Conservation (phyloP, 2,888 invertebrate genomes). For the Agriopis leucophaearia region DNA sequence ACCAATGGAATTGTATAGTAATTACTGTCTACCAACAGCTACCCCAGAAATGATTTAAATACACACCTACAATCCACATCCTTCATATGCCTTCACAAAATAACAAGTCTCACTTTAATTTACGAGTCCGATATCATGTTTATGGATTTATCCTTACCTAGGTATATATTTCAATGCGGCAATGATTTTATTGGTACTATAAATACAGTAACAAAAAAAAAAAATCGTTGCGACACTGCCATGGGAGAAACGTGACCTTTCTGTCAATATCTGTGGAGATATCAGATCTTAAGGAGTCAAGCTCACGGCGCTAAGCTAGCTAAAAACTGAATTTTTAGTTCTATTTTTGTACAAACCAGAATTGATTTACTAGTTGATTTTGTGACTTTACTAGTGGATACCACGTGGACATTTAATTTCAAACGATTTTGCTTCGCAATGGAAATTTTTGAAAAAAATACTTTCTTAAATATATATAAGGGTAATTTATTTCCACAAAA, state of each 20-base stretch:
- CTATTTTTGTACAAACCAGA: not conserved
- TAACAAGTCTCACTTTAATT: conserved; percentile 41
- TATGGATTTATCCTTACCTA: conserved; percentile 37
- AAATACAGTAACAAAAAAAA: conserved; percentile 47
- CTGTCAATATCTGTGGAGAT: conserved; percentile 41
- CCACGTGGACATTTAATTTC: too few relatives aligned
- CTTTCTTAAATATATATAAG: too few relatives aligned
- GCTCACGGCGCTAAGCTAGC: not conserved
- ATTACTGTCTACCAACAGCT: conserved; percentile 13
- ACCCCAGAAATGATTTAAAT: conserved; percentile 19
- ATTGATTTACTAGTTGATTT: too few relatives aligned
- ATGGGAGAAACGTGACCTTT: conserved; percentile 60
- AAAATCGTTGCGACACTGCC: conserved; percentile 43
- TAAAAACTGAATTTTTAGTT: not conserved
- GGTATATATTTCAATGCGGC: conserved; percentile 34
- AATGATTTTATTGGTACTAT: conserved; percentile 52
- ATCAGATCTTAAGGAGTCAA: conserved; percentile 21
- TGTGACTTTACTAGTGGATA: too few relatives aligned
- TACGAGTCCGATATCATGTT: conserved; percentile 41
- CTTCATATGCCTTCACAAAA: conserved; percentile 25
- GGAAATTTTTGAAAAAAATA: too few relatives aligned
- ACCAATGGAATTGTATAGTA: conserved; percentile 1
- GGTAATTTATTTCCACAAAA: too few relatives aligned
- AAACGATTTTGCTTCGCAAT: too few relatives aligned
- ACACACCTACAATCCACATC: conserved; percentile 9